phyloP scores from a whole-genome alignment of 2,888 invertebrate genomes.

The Notocelia uddmanniana region DNA sequence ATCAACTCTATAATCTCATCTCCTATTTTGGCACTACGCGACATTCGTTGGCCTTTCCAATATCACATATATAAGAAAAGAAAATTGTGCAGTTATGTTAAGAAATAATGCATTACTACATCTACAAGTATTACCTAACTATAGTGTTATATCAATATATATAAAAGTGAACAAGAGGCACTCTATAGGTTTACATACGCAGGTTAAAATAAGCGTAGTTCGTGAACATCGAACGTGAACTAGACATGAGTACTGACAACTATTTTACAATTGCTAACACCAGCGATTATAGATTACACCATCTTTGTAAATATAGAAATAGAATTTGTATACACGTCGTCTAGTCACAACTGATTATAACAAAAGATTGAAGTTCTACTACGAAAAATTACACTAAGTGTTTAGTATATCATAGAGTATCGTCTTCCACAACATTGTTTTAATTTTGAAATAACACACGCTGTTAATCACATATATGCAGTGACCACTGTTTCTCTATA shows the following conservation, averaged over 20 bases:
- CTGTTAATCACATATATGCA: constrained; percentile 63
- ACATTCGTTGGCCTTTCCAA: constrained; percentile 66
- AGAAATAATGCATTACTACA: constrained; percentile 65
- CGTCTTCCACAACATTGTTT: constrained; percentile 82
- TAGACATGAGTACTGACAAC: constrained; percentile 63
- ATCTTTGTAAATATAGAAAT: constrained; percentile 54
- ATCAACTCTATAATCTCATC: constrained; percentile 42
- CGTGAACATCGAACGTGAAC: constrained; percentile 77
- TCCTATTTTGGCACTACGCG: constrained; percentile 76
- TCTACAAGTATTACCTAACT: constrained; percentile 71
- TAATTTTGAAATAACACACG: constrained; percentile 58
- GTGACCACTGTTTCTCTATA: constrained; percentile 57
- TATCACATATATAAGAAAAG: constrained; percentile 59
- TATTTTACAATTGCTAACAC: constrained; percentile 63
- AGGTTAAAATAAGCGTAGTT: constrained; percentile 84
- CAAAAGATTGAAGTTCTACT: constrained; percentile 59
- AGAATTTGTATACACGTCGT: constrained; percentile 54
- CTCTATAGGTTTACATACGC: constrained; percentile 85
- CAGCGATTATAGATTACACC: constrained; percentile 59
- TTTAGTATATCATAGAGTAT: constrained; percentile 78
- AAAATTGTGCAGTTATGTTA: constrained; percentile 69
- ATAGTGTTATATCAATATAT: constrained; percentile 83
- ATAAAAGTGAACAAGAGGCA: constrained; percentile 87
- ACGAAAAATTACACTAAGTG: constrained; percentile 72
- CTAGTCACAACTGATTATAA: constrained; percentile 55